A percentile compares a stretch with the other conserved stretches of the same genome.
These are phyloP conservation scores for Puffinus mauretanicus DNA, from an alignment of 2,113 vertebrate genomes.

Conservation along the genomic window DNA sequence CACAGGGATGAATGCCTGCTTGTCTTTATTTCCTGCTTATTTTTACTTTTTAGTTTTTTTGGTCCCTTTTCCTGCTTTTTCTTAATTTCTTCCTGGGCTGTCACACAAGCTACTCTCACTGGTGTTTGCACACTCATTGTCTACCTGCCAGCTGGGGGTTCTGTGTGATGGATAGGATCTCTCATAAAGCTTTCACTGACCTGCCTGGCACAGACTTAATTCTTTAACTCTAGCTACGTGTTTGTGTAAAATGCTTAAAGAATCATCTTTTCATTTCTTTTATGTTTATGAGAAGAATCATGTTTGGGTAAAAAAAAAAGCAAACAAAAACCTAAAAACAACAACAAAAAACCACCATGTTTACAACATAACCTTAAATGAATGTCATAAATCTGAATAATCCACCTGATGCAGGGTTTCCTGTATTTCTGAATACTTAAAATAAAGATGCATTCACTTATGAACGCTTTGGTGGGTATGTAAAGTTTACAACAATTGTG, in stretches of 20 bases:
- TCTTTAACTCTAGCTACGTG: background rate
- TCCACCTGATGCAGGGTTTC: background rate
- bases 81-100: background rate
- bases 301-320: background rate
- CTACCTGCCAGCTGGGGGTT: background rate
- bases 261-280: background rate
- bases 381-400: background rate
- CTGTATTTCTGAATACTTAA: background rate
- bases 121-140: background rate
- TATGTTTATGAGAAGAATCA: background rate
- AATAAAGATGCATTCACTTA: background rate
- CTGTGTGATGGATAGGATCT: background rate
- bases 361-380: background rate
- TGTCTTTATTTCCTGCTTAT: background rate
- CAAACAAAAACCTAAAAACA: background rate
- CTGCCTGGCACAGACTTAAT: background rate
- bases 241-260: background rate
- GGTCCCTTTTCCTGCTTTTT: background rate
- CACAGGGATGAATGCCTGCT: background rate
- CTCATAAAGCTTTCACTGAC: background rate
- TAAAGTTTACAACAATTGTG: background rate
- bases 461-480: background rate
- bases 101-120: background rate
- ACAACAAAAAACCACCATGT: background rate
- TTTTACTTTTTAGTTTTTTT: background rate